Percentiles rank a stretch among this genome's conserved stretches.
These are phyloP conservation scores for Clarias batrachus DNA, from an alignment of 2,113 vertebrate species.

Conservation along the genomic window DNA sequence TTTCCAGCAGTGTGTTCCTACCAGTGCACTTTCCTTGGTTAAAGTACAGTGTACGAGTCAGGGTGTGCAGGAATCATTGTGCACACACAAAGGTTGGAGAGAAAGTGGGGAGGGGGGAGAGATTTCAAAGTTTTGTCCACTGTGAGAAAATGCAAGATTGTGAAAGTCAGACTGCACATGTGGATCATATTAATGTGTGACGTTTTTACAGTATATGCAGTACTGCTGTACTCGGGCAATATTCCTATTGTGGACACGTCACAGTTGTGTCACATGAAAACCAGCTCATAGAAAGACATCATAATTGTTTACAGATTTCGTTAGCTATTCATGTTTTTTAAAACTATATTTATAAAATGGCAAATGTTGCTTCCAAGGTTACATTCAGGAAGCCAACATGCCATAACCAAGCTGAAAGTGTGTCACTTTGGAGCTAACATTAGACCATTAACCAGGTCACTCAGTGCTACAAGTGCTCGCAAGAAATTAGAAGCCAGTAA, in stretches of 20 bases:
- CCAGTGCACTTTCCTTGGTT: too few species aligned
- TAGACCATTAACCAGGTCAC: not conserved
- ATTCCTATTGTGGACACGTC: not conserved
- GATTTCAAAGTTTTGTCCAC: constrained; percentile 1
- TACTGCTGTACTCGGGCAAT: not conserved
- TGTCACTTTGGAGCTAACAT: not conserved
- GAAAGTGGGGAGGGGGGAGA: not conserved
- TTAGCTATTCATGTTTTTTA: not conserved
- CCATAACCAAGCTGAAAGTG: not conserved
- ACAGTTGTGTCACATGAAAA: not conserved
- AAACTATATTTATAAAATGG: not conserved
- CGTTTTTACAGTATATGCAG: not conserved
- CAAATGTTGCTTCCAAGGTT: not conserved
- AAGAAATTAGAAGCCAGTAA: not conserved
- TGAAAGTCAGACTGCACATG: not conserved
- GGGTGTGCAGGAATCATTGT: not conserved
- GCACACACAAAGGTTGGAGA: too few species aligned
- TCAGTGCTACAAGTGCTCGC: not conserved
- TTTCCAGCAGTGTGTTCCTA: not conserved
- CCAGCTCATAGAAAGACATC: not conserved
- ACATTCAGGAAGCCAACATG: not conserved
- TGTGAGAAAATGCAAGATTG: not conserved
- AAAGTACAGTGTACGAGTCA: not conserved
- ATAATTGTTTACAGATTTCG: not conserved
- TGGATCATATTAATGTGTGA: not conserved